Conservation (phyloP, 2,113 vertebrate genomes). For the Oryzias melastigma region DNA sequence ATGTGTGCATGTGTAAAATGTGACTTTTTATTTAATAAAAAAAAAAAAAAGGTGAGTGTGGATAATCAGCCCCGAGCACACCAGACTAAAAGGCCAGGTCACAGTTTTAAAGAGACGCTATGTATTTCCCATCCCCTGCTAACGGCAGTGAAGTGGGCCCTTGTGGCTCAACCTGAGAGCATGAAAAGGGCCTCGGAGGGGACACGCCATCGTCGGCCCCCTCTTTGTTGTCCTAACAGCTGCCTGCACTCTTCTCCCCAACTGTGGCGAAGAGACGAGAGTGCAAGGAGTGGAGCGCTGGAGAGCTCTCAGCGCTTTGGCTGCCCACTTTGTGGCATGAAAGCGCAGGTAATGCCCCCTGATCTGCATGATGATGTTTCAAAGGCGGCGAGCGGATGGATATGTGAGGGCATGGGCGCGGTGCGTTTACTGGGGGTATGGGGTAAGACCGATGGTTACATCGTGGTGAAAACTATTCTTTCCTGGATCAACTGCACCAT, state of each 20-base stretch:
- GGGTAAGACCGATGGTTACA: not conserved
- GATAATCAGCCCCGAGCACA: conserved; percentile 61
- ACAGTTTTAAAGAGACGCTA: conserved; percentile 73
- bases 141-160: conserved; percentile 69
- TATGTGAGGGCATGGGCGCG: not conserved
- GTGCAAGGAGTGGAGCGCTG: conserved; percentile 47
- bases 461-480: no score
- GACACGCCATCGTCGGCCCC: conserved; percentile 53
- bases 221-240: conserved; percentile 59
- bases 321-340: conserved; percentile 51
- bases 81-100: conserved; percentile 75
- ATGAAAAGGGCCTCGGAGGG: conserved; percentile 66
- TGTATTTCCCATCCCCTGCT: conserved; percentile 67
- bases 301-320: conserved; percentile 61
- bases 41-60: conserved; percentile 61
- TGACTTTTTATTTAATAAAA: conserved; percentile 38
- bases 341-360: conserved; percentile 63
- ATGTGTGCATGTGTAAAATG: conserved; percentile 21
- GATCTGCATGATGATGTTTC: conserved; percentile 40
- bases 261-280: conserved; percentile 28
- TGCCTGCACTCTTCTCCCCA: conserved; percentile 47
- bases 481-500: no score
- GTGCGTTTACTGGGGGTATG: conserved; percentile 10
- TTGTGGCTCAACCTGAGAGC: conserved; percentile 70
- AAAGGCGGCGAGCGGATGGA: conserved; percentile 24